Evolutionary conservation across 2,888 invertebrate species (phyloP), one percentile per base, ranked within the genome.

Genomic region (Chrysina gloriosa): DNA sequence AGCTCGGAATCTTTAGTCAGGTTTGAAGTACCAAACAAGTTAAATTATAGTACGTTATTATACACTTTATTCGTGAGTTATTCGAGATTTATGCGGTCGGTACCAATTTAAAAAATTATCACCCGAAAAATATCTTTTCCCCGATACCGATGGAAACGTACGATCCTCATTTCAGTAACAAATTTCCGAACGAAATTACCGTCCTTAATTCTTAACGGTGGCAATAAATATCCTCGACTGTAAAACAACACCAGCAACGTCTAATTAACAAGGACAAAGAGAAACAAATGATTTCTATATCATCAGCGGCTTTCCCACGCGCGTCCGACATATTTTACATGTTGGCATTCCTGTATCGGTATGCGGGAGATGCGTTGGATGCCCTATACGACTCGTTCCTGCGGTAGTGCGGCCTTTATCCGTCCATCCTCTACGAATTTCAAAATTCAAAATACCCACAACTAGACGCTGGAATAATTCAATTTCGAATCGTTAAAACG

Each of bases 331-430:
- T 75, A 77, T 77, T 77, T 78, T 68, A 56, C 77, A 76, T 74
- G 77, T 76, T 77, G 76, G 76, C 76, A 78, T 79, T 78, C 78
- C 72, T 76, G 61, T 74, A 73, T 74, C 73, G 79, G 79, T 77
- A 79, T 79, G 78, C 74, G 74, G 29, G 16, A 42, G 19, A 61
- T 61, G 42, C 58, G 42, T 45, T 52, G 52, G 39, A 11, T 39
- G 65, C 65, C 34, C 42, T 14, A 31, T 23, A 19, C 29, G 27
- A 61, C 19, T 42, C 42, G 23, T 3, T 27, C 11, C 25, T 31
- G 29, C 45, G n/a, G n/a, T 56, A 66, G 64, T 66, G 16, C 45
- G 45, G 2, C 21, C 21, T 9, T 21, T 36, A 36, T 36, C 45
- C 45, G 5, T n/a, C 39, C 7, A 4, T 39, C 9, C 39, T 39